Base-by-base conservation (phyloP, 1,140 invertebrate genomes). In the Zaprionus nigranus region DNA sequence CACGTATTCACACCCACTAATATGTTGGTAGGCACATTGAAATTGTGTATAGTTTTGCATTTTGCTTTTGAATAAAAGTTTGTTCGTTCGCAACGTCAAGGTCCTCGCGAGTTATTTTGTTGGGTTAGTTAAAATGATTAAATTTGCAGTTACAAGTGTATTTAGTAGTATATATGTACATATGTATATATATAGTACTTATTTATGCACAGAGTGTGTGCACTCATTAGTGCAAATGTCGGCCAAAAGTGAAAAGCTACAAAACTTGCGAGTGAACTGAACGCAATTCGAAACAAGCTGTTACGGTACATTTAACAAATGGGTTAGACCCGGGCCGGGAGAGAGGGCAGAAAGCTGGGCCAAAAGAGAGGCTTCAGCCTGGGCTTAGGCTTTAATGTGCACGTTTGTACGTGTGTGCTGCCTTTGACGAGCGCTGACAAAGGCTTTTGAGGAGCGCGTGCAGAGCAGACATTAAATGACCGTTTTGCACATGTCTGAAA, bases 291-390 rank as follows among this genome's bases (percentile, higher is more conserved):
- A 81, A 88, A 87, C 84, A 88, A 90, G 68, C 75, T 75, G 65
- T 87, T 60, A 88, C 84, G 78, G 65, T 87, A 87, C 84, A 87
- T 87, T 87, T 76, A 87, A 84, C 84, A 87, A 87, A 90, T 87
- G 85, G 84, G 85, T 81, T 87, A 69, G 65, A 67, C 5, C 64
- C 49, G 17, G 49, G 49, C 30, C 20, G 7, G 20, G 6, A 24
- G 24, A 26, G 17, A 12, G 7, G 15, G 20, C 54, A 11, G 5
- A 34, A 49, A 58, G 26, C 26, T 6, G 17, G 24, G 63, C 51
- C 51, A 26, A 24, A 17, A 38, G 49, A 28, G 13, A 11, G 53
- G 11, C n/a, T 40, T 20, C 36, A 28, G 38, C 38, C 20, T 3
- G 36, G 46, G 20, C 49, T 64, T 11, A n/a, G 53, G 81, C 78